Evolutionary conservation across 2,888 invertebrate genomes (phyloP).

Genomic region (Eupeodes latifasciatus): DNA sequence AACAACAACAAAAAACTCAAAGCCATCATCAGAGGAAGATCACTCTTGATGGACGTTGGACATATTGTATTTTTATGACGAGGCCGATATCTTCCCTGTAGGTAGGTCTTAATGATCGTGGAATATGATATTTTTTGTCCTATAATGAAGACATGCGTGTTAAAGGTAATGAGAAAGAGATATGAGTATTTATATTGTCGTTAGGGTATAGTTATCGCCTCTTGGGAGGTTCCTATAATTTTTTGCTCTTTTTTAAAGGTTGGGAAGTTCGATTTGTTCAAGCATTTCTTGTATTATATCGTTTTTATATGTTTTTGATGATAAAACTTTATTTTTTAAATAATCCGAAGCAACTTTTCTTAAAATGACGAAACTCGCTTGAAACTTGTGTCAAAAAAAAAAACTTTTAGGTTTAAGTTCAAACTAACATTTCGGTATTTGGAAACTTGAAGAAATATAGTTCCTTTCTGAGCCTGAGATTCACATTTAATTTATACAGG

Average conservation of each 20-base stretch:
- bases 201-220: constrained; percentile 37
- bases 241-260: constrained; percentile 22
- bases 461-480: too few species aligned
- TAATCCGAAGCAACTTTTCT: too few species aligned
- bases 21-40: constrained; percentile 1
- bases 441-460: too few species aligned
- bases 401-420: too few species aligned
- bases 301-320: too few species aligned
- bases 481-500: too few species aligned
- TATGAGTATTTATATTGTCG: constrained; percentile 57
- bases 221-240: constrained; percentile 64
- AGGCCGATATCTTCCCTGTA: constrained; percentile 23
- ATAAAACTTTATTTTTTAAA: too few species aligned
- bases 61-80: not conserved
- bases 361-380: too few species aligned
- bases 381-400: too few species aligned
- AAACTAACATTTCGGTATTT: too few species aligned
- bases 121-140: constrained; percentile 45
- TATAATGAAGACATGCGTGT: constrained; percentile 25
- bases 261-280: not conserved
- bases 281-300: too few species aligned
- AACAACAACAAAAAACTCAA: not conserved
- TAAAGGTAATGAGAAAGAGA: constrained; percentile 63
- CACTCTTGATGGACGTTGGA: not conserved
- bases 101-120: constrained; percentile 63